Evolutionary conservation across 1,140 invertebrate species (phyloP), one percentile per base, ranked within the genome.

Genomic region (Hydropsyche tenuis): DNA sequence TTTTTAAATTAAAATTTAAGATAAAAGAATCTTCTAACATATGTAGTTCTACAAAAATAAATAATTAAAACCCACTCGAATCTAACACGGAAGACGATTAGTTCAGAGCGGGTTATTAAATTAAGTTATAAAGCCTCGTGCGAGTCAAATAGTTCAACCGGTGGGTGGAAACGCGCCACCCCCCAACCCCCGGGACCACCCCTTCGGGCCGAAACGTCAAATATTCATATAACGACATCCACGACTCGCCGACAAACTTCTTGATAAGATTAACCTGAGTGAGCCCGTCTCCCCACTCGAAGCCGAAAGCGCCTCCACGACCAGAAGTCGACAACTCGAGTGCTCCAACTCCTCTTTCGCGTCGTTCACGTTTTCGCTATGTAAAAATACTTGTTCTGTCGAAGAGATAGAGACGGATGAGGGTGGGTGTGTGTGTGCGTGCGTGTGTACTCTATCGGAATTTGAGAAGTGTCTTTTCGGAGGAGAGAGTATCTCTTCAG

Each of bases 191-290:
- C 16, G 7, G 25, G 63, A 4, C 30, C 9, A 37, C 3, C 53
- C n/a, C 45, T 66, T 51, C 42, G 37, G 62, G 62, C 63, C 69
- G 30, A 30, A 64, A 62, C 66, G 71, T 76, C 74, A 76, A 76
- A 76, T 76, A 76, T 76, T 76, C 74, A 76, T 76, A 62, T 64
- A 64, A 73, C 74, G 66, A 73, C 74, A 70, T 70, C 56, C 69
- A 48, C 30, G 43, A 73, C 56, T 73, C 74, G 23, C 64, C 63
- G 64, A 25, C 64, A 76, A 76, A 76, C 70, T 76, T 73, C 66
- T 63, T 69, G 66, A 76, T 73, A 73, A 76, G 74, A 76, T 76
- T 73, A 76, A 70, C 71, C 71, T 68, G 70, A 51, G 43, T 42
- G 46, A 68, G 69, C 46, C 37, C 30, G 30, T 37, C 30, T 14